These are phyloP conservation scores for Kradibia gibbosae DNA, from an alignment of 1,140 invertebrate species.

Conservation along the genomic window DNA sequence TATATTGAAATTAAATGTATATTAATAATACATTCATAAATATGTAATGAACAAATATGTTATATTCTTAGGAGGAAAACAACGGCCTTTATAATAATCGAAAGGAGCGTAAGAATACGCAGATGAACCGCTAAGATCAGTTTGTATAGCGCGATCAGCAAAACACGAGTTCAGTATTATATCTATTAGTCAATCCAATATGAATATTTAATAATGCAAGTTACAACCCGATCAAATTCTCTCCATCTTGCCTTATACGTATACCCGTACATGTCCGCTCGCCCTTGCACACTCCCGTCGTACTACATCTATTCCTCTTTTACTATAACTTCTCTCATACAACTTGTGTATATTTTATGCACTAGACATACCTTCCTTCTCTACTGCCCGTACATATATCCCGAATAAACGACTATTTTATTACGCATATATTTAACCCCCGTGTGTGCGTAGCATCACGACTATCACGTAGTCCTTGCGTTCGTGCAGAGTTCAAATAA, in stretches of 20 bases:
- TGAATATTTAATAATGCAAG: conserved; percentile 66
- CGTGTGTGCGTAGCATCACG: background rate
- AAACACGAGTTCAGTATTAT: conserved; percentile 54
- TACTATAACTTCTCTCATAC: conserved; percentile 42
- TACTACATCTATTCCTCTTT: background rate
- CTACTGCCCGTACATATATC: background rate
- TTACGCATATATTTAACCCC: conserved; percentile 1
- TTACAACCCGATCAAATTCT: conserved; percentile 66
- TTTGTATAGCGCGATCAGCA: background rate
- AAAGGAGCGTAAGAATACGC: too few species aligned
- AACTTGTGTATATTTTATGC: conserved; percentile 62
- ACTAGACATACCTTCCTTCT: conserved; percentile 48
- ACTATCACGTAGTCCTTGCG: background rate
- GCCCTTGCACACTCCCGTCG: background rate
- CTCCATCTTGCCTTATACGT: too few species aligned
- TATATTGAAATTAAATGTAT: too few species aligned
- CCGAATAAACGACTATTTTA: background rate
- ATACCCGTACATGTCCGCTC: background rate
- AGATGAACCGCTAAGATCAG: too few species aligned
- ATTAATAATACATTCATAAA: too few species aligned
- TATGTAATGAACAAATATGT: too few species aligned
- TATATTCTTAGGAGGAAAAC: too few species aligned
- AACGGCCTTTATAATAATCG: too few species aligned
- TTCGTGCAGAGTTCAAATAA: conserved; percentile 2
- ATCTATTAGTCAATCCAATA: conserved; percentile 65